A percentile compares a stretch with the other conserved stretches of the same genome.
phyloP scores from a whole-genome alignment of 2,888 invertebrate genomes.

The Cecidostiba fungosa region DNA sequence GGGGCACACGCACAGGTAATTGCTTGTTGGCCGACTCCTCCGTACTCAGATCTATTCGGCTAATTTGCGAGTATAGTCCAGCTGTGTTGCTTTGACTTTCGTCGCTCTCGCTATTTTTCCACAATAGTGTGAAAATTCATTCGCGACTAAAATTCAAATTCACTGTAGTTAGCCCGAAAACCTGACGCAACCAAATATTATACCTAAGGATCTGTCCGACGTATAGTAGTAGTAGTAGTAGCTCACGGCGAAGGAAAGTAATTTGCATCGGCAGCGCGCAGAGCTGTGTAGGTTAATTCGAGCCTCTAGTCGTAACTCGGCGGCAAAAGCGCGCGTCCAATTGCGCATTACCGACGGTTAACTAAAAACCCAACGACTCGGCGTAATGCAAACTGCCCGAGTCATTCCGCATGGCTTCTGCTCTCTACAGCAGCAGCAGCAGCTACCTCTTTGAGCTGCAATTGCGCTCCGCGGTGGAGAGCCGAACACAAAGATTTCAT shows the following conservation, averaged over 20 bases:
- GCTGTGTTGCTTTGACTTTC: background rate
- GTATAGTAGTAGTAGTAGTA: background rate
- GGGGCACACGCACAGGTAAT: background rate
- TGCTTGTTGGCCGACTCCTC: constrained; percentile 3
- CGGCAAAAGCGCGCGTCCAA: constrained; percentile 39
- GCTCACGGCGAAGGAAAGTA: constrained; percentile 49
- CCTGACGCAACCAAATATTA: constrained; percentile 17
- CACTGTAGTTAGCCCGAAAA: background rate
- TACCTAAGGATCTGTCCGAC: background rate
- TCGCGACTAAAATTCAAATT: background rate
- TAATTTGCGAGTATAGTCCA: background rate
- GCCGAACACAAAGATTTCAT: constrained; percentile 23
- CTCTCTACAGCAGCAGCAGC: background rate
- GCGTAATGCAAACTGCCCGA: constrained; percentile 36
- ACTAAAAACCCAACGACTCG: constrained; percentile 37
- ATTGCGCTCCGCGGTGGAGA: background rate
- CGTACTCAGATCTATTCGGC: background rate
- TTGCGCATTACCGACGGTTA: constrained; percentile 49
- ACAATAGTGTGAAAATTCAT: background rate
- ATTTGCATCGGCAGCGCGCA: constrained; percentile 71
- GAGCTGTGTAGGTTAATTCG: constrained; percentile 67
- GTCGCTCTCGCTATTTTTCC: background rate
- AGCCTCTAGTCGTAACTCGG: constrained; percentile 11
- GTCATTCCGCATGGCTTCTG: constrained; percentile 28
- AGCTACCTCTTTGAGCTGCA: background rate